These are phyloP conservation scores for Podarcis raffonei DNA, from an alignment of 2,113 vertebrate genomes.

Conservation along the genomic window DNA sequence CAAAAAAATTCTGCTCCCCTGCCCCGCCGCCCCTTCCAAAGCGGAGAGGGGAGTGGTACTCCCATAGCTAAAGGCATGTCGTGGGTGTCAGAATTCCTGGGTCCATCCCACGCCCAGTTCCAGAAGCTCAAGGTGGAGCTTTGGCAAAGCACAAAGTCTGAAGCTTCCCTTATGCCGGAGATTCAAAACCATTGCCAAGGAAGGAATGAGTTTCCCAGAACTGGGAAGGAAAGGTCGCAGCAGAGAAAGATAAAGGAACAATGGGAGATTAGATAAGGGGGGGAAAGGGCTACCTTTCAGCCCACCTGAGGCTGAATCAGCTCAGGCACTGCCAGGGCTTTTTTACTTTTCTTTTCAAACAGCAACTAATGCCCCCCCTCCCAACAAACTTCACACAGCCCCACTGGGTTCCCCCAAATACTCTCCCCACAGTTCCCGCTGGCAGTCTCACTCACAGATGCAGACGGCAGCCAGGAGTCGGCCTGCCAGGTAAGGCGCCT, in stretches of 20 bases:
- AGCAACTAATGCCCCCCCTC: too few species aligned
- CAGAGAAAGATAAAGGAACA: not conserved
- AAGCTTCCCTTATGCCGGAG: not conserved
- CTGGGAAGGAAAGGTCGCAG: not conserved
- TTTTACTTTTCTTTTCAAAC: not conserved
- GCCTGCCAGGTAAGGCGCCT: slow-evolving; percentile 82
- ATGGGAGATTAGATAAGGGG: not conserved
- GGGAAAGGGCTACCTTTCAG: not conserved
- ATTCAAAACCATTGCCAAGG: not conserved
- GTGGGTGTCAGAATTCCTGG: not conserved
- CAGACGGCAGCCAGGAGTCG: slow-evolving; percentile 87
- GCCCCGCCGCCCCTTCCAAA: too few species aligned
- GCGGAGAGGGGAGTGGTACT: too few species aligned
- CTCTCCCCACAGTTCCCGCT: not conserved
- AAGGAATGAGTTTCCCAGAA: not conserved
- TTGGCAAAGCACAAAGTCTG: not conserved
- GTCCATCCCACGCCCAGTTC: not conserved
- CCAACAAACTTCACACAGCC: not conserved
- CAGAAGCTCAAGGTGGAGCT: not conserved
- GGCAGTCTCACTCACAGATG: slow-evolving; percentile 83
- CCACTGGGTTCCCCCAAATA: not conserved
- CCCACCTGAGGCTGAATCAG: not conserved
- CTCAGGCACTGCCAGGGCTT: not conserved
- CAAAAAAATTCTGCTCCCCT: too few species aligned
- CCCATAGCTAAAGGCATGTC: too few species aligned